Evolutionary conservation across 2,888 invertebrate species (phyloP).

Genomic region (Dromius quadrimaculatus): DNA sequence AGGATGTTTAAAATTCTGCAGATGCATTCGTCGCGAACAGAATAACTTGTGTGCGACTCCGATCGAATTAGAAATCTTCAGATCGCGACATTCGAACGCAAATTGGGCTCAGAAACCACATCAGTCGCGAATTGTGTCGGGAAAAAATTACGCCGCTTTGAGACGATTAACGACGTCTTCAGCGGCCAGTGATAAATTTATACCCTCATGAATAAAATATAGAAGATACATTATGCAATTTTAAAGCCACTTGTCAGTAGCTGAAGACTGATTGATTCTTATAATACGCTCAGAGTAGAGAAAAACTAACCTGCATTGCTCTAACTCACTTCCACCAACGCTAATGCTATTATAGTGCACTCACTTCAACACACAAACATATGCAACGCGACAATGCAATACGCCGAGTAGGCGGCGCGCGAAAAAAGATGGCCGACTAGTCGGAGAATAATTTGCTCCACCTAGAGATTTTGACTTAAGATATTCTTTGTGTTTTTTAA

Average conservation of each 20-base stretch:
- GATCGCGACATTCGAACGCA: constrained; percentile 31
- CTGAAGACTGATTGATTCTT: constrained; percentile 51
- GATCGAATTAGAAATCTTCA: background rate
- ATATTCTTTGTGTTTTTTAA: constrained; percentile 40
- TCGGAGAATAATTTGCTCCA: constrained; percentile 38
- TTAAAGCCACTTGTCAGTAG: constrained; percentile 51
- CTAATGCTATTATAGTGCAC: background rate
- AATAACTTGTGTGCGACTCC: background rate
- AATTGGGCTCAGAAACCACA: constrained; percentile 34
- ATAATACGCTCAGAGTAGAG: constrained; percentile 38
- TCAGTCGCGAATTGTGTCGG: background rate
- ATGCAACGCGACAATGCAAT: constrained; percentile 18
- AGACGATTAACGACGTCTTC: constrained; percentile 45
- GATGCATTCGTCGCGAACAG: background rate
- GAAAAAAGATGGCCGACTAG: constrained; percentile 43
- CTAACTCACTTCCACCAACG: constrained; percentile 1
- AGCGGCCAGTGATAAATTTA: constrained; percentile 47
- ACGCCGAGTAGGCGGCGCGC: constrained; percentile 46
- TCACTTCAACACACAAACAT: constrained; percentile 18
- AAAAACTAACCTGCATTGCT: constrained; percentile 28
- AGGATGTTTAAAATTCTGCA: constrained; percentile 1
- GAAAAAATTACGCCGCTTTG: constrained; percentile 41
- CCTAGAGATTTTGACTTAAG: constrained; percentile 47
- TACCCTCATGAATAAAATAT: constrained; percentile 52
- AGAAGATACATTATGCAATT: constrained; percentile 51